phyloP scores from a whole-genome alignment of 1,140 invertebrate species.

The Idris sp. region DNA sequence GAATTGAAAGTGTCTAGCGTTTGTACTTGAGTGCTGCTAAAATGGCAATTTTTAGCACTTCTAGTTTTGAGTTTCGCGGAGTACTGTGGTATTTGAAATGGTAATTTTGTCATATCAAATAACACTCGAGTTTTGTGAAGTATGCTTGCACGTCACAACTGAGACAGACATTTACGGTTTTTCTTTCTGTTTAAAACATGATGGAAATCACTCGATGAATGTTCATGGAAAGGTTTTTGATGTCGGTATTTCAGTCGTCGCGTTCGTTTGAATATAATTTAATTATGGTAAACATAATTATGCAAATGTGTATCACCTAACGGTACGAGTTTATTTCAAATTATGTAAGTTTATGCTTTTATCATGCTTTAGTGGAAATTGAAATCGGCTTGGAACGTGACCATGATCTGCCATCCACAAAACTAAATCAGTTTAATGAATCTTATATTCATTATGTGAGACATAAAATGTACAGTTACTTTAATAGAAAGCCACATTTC shows the following conservation, averaged over 20 bases:
- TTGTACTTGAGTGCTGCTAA: slow-evolving; percentile 25
- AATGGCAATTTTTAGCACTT: slow-evolving; percentile 57
- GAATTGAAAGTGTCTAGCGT: slow-evolving; percentile 29
- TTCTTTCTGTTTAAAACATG: slow-evolving; percentile 43
- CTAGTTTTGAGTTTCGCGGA: slow-evolving; percentile 37
- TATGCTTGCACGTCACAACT: slow-evolving; percentile 56
- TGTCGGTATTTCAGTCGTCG: slow-evolving; percentile 23
- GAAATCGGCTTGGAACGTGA: too few species aligned
- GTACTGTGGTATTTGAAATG: slow-evolving; percentile 55
- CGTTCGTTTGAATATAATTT: slow-evolving; percentile 18
- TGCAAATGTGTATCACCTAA: not conserved
- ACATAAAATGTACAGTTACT: too few species aligned
- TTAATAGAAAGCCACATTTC: too few species aligned
- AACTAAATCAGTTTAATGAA: too few species aligned
- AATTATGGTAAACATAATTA: slow-evolving; percentile 7
- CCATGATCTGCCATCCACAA: too few species aligned
- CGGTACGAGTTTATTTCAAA: too few species aligned
- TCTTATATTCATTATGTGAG: too few species aligned
- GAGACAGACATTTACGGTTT: slow-evolving; percentile 46
- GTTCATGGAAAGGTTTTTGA: slow-evolving; percentile 19
- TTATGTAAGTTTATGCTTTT: too few species aligned
- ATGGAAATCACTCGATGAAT: slow-evolving; percentile 37
- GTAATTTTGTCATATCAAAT: slow-evolving; percentile 61
- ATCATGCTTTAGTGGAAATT: too few species aligned
- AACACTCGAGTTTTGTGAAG: slow-evolving; percentile 59